phyloP scores from a whole-genome alignment of 2,888 invertebrate species.

The Hemithea aestivaria region DNA sequence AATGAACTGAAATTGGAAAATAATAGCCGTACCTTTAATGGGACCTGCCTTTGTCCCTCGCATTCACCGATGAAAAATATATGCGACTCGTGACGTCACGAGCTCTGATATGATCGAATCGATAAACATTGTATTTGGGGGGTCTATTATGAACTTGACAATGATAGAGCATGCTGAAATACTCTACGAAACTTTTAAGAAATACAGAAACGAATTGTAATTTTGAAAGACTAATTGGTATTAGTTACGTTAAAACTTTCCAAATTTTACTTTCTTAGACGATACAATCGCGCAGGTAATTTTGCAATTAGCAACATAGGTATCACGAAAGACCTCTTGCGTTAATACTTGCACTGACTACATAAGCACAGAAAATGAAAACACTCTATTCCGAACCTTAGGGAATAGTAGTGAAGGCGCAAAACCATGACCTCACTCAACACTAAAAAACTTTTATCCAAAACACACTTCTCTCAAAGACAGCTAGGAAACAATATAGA shows the following conservation, averaged over 20 bases:
- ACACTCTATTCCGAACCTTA: slow-evolving; percentile 18
- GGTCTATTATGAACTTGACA: slow-evolving; percentile 43
- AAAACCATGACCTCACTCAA: slow-evolving; percentile 26
- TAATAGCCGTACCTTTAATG: slow-evolving; percentile 49
- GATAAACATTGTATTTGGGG: slow-evolving; percentile 38
- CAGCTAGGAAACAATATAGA: no score
- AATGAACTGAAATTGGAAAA: slow-evolving; percentile 55
- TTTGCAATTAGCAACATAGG: no score
- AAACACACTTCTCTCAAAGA: no score
- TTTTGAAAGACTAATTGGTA: slow-evolving; percentile 1
- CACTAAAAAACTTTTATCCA: neutral
- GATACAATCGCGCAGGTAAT: no score
- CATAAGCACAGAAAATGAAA: slow-evolving; percentile 1
- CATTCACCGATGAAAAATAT: slow-evolving; percentile 52
- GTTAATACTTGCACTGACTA: slow-evolving; percentile 1
- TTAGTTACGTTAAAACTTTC: no score
- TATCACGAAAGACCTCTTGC: neutral
- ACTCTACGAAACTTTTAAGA: slow-evolving; percentile 1
- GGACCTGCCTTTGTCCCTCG: slow-evolving; percentile 40
- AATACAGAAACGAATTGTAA: slow-evolving; percentile 1
- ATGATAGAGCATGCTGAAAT: slow-evolving; percentile 14
- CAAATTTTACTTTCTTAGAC: no score
- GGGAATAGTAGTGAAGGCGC: slow-evolving; percentile 1
- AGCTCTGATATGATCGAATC: slow-evolving; percentile 36
- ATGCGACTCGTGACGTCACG: slow-evolving; percentile 49